Conservation (phyloP, 1,140 invertebrate species). For the Trissolcus basalis region DNA sequence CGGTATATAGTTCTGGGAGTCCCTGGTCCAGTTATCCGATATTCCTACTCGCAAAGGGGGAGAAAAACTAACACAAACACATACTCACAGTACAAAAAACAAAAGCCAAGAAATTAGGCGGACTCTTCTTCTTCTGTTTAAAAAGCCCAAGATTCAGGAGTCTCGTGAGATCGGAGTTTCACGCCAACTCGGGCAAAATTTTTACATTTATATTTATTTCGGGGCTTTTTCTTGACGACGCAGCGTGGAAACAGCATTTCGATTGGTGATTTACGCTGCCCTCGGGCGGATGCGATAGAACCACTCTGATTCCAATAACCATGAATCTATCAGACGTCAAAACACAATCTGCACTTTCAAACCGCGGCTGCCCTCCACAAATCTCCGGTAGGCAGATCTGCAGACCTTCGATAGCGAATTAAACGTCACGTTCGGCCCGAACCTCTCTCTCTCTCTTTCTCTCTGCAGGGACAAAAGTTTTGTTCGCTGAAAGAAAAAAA, state of each 20-base stretch:
- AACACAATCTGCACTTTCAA: conserved; percentile 74
- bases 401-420: conserved; percentile 59
- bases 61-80: conserved; percentile 19
- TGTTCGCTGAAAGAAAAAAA: not conserved
- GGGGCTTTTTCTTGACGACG: conserved; percentile 31
- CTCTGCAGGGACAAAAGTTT: not conserved
- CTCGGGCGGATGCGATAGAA: conserved; percentile 69
- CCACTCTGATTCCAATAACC: conserved; percentile 76
- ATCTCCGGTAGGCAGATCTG: conserved; percentile 65
- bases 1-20: conserved; percentile 74
- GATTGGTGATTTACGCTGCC: conserved; percentile 68
- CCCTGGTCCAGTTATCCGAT: conserved; percentile 73
- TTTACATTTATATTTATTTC: conserved; percentile 55
- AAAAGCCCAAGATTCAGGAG: conserved; percentile 32
- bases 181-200: conserved; percentile 21
- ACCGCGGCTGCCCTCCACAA: conserved; percentile 65
- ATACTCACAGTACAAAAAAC: conserved; percentile 14
- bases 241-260: conserved; percentile 53
- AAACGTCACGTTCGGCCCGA: not conserved
- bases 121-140: conserved; percentile 24
- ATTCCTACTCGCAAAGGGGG: conserved; percentile 50
- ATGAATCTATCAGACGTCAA: conserved; percentile 77
- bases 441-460: no score
- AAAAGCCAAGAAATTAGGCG: conserved; percentile 40
- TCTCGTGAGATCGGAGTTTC: conserved; percentile 31